Base-by-base conservation (phyloP, 2,888 invertebrate genomes). In the Aphodius sticticus region DNA sequence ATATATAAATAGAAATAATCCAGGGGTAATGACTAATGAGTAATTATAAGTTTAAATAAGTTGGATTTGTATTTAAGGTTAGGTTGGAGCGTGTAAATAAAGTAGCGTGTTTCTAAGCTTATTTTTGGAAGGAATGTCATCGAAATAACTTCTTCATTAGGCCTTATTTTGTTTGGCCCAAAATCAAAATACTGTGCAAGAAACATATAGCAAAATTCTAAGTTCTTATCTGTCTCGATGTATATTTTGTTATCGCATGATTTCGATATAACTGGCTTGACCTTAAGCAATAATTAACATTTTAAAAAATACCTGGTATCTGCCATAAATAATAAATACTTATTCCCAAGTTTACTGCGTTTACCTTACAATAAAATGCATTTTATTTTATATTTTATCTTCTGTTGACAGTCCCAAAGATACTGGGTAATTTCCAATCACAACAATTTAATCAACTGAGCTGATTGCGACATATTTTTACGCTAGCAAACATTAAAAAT, bases 31-130 rank as follows among this genome's bases (percentile, higher is more conserved):
- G 7, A 53, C 53, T 7, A 53, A 53, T 9, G 53, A 12, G 9
- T 53, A 53, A 53, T 53, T 9, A 26, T 3, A 53, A 53, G 53
- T 53, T 53, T 3, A 0, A 53, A 53, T 1, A 7, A 7, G 6
- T 38, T 38, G 38, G 38, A 38, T 6, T 53, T 3, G 2, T 70
- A 70, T 70, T 70, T 70, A 70, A 70, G 70, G 70, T 70, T 70
- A 70, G 70, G 70, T 70, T 16, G 6, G 70, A 15, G 26, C 26
- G 70, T 26, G 26, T 70, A 26, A 16, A 26, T 15, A 70, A 70
- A n/a, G 3, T 70, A 70, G 70, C 16, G 7, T 70, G 70, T 70
- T 70, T 70, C 70, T 70, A 70, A 16, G 15, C 7, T 70, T 70
- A 70, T 70, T 70, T 70, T 70, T 70, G 53, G 53, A 53, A 12